Percentiles rank a stretch among this genome's conserved stretches.
These are phyloP conservation scores for Pyrocephalus nanus DNA, from an alignment of 2,797 vertebrate species.

Conservation along the genomic window DNA sequence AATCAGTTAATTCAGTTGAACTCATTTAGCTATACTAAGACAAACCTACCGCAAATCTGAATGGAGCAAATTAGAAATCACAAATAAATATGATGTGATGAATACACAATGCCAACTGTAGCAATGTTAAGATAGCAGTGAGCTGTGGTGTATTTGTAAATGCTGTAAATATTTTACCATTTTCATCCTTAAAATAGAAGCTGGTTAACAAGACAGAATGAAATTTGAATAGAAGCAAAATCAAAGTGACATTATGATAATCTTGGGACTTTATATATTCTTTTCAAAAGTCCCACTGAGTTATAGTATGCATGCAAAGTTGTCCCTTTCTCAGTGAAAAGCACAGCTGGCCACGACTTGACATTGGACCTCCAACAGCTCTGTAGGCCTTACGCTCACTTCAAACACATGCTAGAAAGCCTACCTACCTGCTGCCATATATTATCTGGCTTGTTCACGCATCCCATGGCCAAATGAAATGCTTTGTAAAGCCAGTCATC, in stretches of 20 bases:
- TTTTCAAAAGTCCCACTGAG: background rate
- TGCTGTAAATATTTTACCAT: background rate
- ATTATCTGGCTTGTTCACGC: background rate
- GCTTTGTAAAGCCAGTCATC: background rate
- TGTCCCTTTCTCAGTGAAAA: background rate
- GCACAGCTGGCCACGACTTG: background rate
- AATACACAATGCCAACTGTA: background rate
- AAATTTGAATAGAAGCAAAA: background rate
- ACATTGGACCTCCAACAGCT: background rate
- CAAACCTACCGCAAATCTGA: background rate
- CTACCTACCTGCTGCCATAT: background rate
- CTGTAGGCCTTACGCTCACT: background rate
- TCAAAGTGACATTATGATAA: background rate
- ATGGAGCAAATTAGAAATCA: background rate
- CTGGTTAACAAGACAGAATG: background rate
- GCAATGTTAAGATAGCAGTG: background rate
- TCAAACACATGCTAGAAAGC: background rate
- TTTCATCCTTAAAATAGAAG: background rate
- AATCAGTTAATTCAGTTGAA: background rate
- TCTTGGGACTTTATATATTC: background rate
- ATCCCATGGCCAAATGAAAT: accelerated
- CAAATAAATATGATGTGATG: background rate
- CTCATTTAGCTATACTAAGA: background rate
- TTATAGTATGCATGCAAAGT: background rate
- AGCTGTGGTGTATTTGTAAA: background rate